A percentile compares a stretch with the other conserved stretches of the same genome.
Evolutionary conservation across 1,140 invertebrate genomes (phyloP).

Genomic region (Drosophila littoralis): DNA sequence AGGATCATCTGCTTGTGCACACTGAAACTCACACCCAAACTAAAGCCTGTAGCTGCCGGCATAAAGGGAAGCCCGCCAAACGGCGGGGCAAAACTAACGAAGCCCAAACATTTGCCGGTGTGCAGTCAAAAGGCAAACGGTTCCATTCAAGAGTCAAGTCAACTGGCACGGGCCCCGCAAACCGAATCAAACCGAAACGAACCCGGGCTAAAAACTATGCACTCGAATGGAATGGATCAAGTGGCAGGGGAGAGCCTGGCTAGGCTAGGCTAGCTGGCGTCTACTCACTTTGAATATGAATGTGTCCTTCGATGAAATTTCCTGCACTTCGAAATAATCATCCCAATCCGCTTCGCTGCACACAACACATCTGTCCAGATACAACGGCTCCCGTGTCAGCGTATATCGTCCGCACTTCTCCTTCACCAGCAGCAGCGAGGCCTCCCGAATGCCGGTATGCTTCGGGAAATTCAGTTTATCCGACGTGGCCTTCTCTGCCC

Average conservation of each 20-base stretch:
- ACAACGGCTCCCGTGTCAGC: slow-evolving; percentile 94
- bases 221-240: background rate
- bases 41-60: background rate
- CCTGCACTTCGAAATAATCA: slow-evolving; percentile 98
- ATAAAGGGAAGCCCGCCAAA: slow-evolving; percentile 12
- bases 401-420: slow-evolving; percentile 95
- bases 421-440: slow-evolving; percentile 93
- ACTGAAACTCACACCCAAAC: background rate
- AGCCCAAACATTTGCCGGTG: slow-evolving; percentile 72
- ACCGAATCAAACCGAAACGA: slow-evolving; percentile 13
- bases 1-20: slow-evolving; percentile 21
- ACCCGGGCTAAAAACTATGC: slow-evolving; percentile 19
- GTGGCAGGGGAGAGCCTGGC: too few relatives aligned
- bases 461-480: slow-evolving; percentile 85
- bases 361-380: slow-evolving; percentile 95
- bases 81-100: slow-evolving; percentile 65
- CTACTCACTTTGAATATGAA: slow-evolving; percentile 95
- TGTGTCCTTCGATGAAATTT: slow-evolving; percentile 95
- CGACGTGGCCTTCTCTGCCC: slow-evolving; percentile 84
- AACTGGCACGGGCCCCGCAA: slow-evolving; percentile 52
- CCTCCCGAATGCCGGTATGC: slow-evolving; percentile 91
- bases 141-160: slow-evolving; percentile 78
- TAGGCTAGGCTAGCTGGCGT: background rate
- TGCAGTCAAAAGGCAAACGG: slow-evolving; percentile 75
- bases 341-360: slow-evolving; percentile 94